Percentiles rank a stretch among this genome's conserved stretches.
Evolutionary conservation across 2,888 invertebrate genomes (phyloP).

Genomic region (Philhelius pedissequus): DNA sequence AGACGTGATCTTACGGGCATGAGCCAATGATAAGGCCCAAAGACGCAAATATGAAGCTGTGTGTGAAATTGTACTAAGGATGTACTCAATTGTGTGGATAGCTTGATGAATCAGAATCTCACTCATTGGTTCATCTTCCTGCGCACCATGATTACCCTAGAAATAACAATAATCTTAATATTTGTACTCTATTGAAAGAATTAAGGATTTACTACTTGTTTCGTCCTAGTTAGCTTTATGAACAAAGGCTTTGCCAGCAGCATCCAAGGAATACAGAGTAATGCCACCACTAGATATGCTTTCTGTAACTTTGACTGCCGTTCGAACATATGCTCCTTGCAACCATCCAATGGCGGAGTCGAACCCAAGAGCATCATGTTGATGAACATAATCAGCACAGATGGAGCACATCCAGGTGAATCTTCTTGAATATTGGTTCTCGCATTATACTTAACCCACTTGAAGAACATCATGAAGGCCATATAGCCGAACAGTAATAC

Average conservation of each 20-base stretch:
- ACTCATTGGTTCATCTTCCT: constrained; percentile 85
- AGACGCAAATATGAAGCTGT: constrained; percentile 97
- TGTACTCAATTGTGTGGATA: constrained; percentile 98
- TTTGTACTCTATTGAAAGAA: background rate
- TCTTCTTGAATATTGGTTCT: constrained; percentile 74
- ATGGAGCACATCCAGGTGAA: constrained; percentile 84
- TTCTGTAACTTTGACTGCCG: constrained; percentile 87
- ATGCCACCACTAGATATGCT: constrained; percentile 87
- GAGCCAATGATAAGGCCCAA: constrained; percentile 97
- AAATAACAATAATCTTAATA: background rate
- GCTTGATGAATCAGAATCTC: constrained; percentile 96
- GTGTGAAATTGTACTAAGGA: constrained; percentile 96
- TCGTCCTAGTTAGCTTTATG: constrained; percentile 79
- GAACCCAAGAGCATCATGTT: constrained; percentile 88
- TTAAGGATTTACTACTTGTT: constrained; percentile 26
- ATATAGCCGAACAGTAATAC: constrained; percentile 93
- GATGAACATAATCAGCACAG: constrained; percentile 88
- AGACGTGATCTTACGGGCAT: constrained; percentile 87
- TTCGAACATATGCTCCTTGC: constrained; percentile 84
- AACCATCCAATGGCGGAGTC: constrained; percentile 77
- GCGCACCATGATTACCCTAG: constrained; percentile 71
- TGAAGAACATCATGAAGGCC: constrained; percentile 94
- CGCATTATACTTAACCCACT: constrained; percentile 89
- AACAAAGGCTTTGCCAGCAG: constrained; percentile 93
- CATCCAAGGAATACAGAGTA: constrained; percentile 96